A percentile compares a stretch with the other conserved stretches of the same genome.
These are phyloP conservation scores for Xyliphius kryptos DNA, from an alignment of 2,113 vertebrate species.

Conservation along the genomic window DNA sequence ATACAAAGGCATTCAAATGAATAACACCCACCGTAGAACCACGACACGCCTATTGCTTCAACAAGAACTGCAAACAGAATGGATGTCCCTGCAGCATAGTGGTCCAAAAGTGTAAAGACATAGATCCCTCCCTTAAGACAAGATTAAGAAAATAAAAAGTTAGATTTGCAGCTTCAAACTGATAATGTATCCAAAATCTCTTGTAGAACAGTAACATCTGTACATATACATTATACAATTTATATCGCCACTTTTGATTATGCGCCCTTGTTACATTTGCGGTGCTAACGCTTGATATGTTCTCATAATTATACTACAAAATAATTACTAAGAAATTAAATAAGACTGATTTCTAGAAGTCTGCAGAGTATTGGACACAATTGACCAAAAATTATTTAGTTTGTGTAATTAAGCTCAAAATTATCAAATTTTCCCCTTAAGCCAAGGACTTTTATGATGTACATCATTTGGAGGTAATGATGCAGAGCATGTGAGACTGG, in stretches of 20 bases:
- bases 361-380: no score
- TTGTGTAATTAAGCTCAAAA: background rate
- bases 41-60: constrained; percentile 93
- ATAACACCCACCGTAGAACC: constrained; percentile 87
- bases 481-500: background rate
- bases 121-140: constrained; percentile 88
- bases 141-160: constrained; percentile 5
- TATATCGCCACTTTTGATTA: background rate
- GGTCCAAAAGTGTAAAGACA: constrained; percentile 88
- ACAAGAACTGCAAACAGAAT: constrained; percentile 93
- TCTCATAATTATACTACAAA: no score
- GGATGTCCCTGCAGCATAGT: constrained; percentile 92
- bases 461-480: background rate
- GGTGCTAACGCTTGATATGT: no score
- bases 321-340: no score
- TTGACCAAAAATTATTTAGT: no score
- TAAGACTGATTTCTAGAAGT: background rate
- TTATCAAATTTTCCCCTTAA: background rate
- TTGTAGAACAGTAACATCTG: no score
- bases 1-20: no score
- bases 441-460: no score
- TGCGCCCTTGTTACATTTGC: no score
- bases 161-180: background rate
- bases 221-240: background rate
- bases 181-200: no score